Evolutionary conservation across 2,113 vertebrate genomes (phyloP), one percentile per base, ranked within the genome.

Genomic region (Hippopotamus amphibius): DNA sequence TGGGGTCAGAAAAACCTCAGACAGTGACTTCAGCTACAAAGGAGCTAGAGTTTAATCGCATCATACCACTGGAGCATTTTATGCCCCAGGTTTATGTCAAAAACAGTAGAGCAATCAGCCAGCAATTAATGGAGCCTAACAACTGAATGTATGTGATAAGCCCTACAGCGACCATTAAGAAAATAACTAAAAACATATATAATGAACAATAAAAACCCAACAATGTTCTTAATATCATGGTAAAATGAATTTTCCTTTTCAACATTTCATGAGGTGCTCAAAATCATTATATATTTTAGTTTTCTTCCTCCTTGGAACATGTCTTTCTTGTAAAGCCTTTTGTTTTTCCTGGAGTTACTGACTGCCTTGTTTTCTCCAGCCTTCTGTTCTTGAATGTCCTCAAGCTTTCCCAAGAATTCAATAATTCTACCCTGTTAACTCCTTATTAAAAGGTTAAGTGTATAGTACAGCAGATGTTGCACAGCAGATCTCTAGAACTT

Each of bases 201-300:
- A 55, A n/a, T 82, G 65, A 81, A 82, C 26, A 37, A 83, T 61
- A 76, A 77, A 76, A 84, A 37, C 66, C n/a, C 24, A 43, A 13
- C 16, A 84, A 3, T 48, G 59, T 90, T 95, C 37, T 66, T 77
- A 90, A 37, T 22, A 37, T 57, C 59, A 33, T 48, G 6, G 24
- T 69, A 63, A 85, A 95, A 77, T 77, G 37, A 85, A 77, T 90
- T 85, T 14, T 66, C 41, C 63, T 93, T 85, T 66, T 95, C 61
- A 84, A 30, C 37, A 74, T 63, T 89, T 76, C 37, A 57, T 33
- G 65, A 84, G 50, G n/a, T 76, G 37, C 61, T 90, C 71, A 85
- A 59, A 90, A 84, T 77, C 33, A 19, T 84, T 83, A 43, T 21
- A 50, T 24, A 1, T 69, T 85, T 79, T 55, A 21, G 37, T 68